These are phyloP conservation scores for Entomobrya multifasciata DNA, from an alignment of 2,888 invertebrate genomes.

Conservation along the genomic window DNA sequence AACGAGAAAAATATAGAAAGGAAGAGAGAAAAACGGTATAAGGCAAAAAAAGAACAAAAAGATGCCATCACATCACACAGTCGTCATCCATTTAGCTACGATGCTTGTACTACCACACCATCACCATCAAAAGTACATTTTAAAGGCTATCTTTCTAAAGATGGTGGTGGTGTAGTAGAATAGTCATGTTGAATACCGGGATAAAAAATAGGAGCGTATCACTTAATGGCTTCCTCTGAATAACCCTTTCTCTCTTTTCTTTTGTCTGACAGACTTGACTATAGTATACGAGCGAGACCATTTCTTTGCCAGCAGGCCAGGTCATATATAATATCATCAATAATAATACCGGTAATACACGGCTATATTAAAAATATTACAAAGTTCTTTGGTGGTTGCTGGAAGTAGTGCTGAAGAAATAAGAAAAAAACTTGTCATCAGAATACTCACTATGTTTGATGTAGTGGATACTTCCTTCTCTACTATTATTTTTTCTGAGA, in stretches of 20 bases:
- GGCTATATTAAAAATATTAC: constrained; percentile 3
- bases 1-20: constrained; percentile 22
- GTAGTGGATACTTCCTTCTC: constrained; percentile 12
- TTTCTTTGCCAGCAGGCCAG: not conserved
- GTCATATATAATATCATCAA: constrained; percentile 26
- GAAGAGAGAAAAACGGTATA: constrained; percentile 13
- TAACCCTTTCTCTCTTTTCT: not conserved
- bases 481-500: constrained; percentile 31
- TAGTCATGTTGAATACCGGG: not conserved
- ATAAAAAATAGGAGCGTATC: constrained; percentile 24
- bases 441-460: constrained; percentile 31
- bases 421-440: constrained; percentile 60
- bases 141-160: not conserved
- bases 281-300: not conserved
- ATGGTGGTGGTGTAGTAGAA: constrained; percentile 4
- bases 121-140: constrained; percentile 31
- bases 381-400: not conserved
- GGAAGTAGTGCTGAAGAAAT: not conserved
- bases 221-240: constrained; percentile 51
- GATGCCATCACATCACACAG: constrained; percentile 3
- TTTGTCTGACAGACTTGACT: not conserved
- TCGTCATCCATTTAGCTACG: not conserved
- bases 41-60: constrained; percentile 22
- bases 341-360: constrained; percentile 18
- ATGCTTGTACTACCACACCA: not conserved